Evolutionary conservation across 1,140 invertebrate species (phyloP), one percentile per base, ranked within the genome.

Genomic region (Frieseomelitta varia): DNA sequence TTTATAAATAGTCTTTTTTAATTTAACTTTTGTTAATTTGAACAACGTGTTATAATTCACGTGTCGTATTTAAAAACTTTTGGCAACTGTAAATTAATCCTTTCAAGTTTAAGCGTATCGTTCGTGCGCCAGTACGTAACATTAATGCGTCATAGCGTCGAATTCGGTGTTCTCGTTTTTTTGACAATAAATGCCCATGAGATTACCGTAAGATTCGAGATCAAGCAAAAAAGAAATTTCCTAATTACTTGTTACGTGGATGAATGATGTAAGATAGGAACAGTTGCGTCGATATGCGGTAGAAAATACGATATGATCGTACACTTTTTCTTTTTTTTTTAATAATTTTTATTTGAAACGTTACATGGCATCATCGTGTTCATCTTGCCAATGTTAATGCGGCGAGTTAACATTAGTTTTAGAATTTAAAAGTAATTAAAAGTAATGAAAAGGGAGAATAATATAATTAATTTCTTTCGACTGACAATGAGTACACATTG

Each of bases 221-320:
- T 39, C 55, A 21, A 73, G 21, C 0, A 30, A 47, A 34, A 88
- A 88, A 87, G 69, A 75, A 87, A 87, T 77, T 56, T 72, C 47
- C n/a, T 79, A 88, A 76, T 80, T 87, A 27, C 61, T 63, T 73
- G 76, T 88, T 88, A 88, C 87, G 81, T 88, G 21, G 30, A 68
- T 56, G 8, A 56, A 77, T 88, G 87, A 88, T 27, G 85, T 75
- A 88, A 82, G 47, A 11, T 76, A 76, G 53, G 68, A 56, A 67
- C 24, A 81, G 58, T 76, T 82, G 56, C 61, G 51, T 56, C 24
- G 1, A 82, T 56, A 75, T 61, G 55, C 1, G 24, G 21, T 19
- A 30, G 27, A 63, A 27, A 81, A 39, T 55, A 21, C 39, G 30
- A n/a, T 65, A 65, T 15, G 63, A 65, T 65, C n/a, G 30, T 19